Evolutionary conservation across 2,113 vertebrate genomes (phyloP), one percentile per base, ranked within the genome.

Genomic region (Melanocharis versteri): DNA sequence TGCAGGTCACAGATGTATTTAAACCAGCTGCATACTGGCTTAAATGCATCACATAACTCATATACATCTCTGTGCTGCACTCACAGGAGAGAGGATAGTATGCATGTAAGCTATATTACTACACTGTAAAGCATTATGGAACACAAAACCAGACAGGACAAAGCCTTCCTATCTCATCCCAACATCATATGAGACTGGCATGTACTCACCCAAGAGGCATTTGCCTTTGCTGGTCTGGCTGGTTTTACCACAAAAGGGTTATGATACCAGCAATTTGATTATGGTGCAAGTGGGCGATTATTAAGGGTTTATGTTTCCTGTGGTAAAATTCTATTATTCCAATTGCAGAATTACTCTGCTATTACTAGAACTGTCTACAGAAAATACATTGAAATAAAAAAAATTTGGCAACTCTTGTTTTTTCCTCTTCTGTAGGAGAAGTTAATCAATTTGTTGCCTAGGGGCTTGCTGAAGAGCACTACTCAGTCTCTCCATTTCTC

Each of bases 241-340:
- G 88, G 92, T 96, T 96, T 93, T 87, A 78, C 93, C 51, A 68
- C 94, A 86, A 42, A 31, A 50, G 65, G 50, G 76, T 94, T 94
- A 79, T 71, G 89, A 76, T 87, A 90, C 73, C 42, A 73, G 65
- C 83, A 93, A 88, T 95, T 89, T 79, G 76, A 84, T 91, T 92
- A 93, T 90, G 87, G 83, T 94, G 80, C 89, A 93, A 95, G 60
- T 65, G 27, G n/a, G 42, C 33, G 39, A 83, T 95, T 95, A 85
- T 73, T 86, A 90, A 91, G 78, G 86, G 94, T 93, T 95, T 96
- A 69, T 80, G 78, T 96, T 95, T 91, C 70, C 82, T 88, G 83
- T 93, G 65, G n/a, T 83, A 80, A 83, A 91, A 93, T 83, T 94
- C 83, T 91, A 45, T 72, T 13, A 90, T 92, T 92, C 42, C 26